Base-by-base conservation (phyloP, 2,888 invertebrate species). In the Habroteleia sp. region DNA sequence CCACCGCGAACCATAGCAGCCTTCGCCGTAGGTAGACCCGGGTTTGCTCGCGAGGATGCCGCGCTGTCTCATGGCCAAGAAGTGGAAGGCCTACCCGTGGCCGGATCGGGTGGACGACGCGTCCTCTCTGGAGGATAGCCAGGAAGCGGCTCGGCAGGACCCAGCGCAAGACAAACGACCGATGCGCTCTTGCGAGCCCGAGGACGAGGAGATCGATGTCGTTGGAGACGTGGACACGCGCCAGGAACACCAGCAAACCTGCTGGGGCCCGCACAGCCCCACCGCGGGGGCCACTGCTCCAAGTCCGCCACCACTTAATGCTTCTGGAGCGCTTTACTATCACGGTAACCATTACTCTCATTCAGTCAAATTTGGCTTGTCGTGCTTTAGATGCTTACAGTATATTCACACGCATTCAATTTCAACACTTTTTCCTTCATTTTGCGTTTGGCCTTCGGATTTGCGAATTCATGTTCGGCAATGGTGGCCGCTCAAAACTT, bases 31-130 rank as follows among this genome's bases (percentile, higher is more conserved):
- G 52, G 17, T 7, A 39, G 48, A 33, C 27, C 41, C 5, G 39
- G 58, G 11, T 7, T 20, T 8, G 14, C n/a, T 31, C 3, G 23
- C 37, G 44, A 71, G 20, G 89, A 96, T 96, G 96, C 96, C 96
- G 91, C 95, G 96, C 90, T 96, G 96, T 92, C 93, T 96, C 90
- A 96, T 96, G 96, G 96, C 96, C 87, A 96, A 96, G 91, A 96
- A 96, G 92, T 96, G 96, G 95, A 96, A 96, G 93, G 94, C 93
- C 89, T 93, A 93, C 88, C 93, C 93, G 80, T 94, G 94, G 93
- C 92, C 92, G 82, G 93, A 93, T 84, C 91, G 93, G 81, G 90
- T 90, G 78, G 88, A 89, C 76, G 88, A 88, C 29, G 78, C 46
- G 17, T 25, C 80, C 72, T 78, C 35, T 48, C 78, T 80, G 72